Evolutionary conservation across 2,797 vertebrate genomes (phyloP).

Genomic region (Harpagifer antarcticus): DNA sequence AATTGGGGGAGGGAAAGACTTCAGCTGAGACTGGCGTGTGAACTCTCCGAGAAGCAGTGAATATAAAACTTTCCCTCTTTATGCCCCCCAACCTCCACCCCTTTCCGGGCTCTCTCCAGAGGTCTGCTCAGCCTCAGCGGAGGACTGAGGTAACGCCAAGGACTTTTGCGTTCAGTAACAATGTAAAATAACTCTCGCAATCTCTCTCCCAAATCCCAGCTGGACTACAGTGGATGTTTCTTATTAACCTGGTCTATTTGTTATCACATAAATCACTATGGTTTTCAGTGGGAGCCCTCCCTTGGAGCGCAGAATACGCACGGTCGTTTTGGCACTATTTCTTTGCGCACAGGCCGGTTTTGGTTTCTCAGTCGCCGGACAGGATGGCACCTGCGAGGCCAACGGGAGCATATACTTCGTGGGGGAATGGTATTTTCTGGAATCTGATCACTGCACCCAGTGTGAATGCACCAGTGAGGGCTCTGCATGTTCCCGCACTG

Average conservation of each 20-base stretch:
- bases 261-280: constrained; percentile 40
- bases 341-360: constrained; percentile 57
- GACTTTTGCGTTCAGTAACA: constrained; percentile 20
- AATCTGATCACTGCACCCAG: constrained; percentile 88
- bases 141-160: neutral
- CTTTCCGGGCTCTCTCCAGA: constrained; percentile 42
- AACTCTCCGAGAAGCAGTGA: constrained; percentile 57
- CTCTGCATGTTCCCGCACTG: constrained; percentile 82
- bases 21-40: constrained; percentile 47
- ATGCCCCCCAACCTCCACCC: constrained; percentile 48
- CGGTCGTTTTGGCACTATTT: constrained; percentile 61
- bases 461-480: constrained; percentile 88
- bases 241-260: neutral
- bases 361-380: constrained; percentile 80
- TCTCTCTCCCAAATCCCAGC: neutral
- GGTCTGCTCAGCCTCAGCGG: constrained; percentile 23
- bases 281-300: constrained; percentile 24
- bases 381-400: constrained; percentile 85
- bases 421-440: constrained; percentile 90
- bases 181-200: constrained; percentile 53
- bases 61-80: constrained; percentile 46
- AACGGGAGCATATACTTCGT: constrained; percentile 88
- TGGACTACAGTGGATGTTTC: constrained; percentile 2
- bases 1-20: constrained; percentile 35
- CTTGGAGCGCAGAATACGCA: constrained; percentile 42